Base-by-base conservation (phyloP, 2,888 invertebrate species). In the Atherix ibis region DNA sequence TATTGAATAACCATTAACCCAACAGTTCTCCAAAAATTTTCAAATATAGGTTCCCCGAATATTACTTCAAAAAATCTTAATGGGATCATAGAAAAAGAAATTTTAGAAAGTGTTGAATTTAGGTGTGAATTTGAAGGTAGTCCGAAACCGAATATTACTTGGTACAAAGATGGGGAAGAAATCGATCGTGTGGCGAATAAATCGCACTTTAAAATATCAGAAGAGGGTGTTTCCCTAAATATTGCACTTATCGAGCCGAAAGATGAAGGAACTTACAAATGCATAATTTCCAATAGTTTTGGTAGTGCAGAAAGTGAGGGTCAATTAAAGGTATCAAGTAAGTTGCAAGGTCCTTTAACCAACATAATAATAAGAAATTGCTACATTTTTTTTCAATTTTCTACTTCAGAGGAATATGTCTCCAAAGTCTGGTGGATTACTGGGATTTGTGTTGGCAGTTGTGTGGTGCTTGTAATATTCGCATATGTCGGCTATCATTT, bases 111-210 rank as follows among this genome's bases (percentile, higher is more conserved):
- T n/a, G n/a, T n/a, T n/a, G n/a, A n/a, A n/a, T n/a, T n/a, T n/a
- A n/a, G n/a, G n/a, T 76, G 79, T 40, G 52, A 56, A 26, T 71
- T 66, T 2, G 49, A 49, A 24, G 74, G 72, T 3, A 65, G 74
- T 22, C 81, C 81, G 0, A 65, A 63, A 31, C 81, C 84, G 0
- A 52, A 42, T 2, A 64, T 84, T 2, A 54, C 52, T 1, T 85
- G 85, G 85, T 71, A 59, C 43, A 80, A 79, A 68, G 82, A 59
- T 29, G 53, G 50, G 12, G 42, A 44, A 2, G 44, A 45, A 18
- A 15, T 57, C 8, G 18, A 27, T 10, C 43, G 36, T 13, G 30
- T 18, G 15, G 45, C 47, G 12, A 77, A 66, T 51, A 50, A 47
- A 18, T 46, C 43, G 27, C 36, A 34, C 19, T 37, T 30, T 6